Evolutionary conservation across 2,797 vertebrate genomes (phyloP).

Genomic region (Phoxinus dragarum): DNA sequence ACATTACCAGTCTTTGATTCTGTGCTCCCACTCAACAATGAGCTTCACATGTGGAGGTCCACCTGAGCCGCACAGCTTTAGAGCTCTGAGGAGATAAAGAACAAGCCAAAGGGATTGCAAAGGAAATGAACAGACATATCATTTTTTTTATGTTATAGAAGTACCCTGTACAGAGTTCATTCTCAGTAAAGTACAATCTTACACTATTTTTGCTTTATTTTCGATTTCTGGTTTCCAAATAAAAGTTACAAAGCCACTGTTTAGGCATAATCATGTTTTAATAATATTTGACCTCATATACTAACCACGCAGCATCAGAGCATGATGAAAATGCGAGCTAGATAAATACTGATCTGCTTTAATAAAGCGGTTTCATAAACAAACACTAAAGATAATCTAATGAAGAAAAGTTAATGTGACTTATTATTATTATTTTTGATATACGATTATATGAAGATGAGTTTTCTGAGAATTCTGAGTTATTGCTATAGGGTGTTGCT

Average conservation of each 20-base stretch:
- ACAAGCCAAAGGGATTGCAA: background rate
- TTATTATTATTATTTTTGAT: too few species aligned
- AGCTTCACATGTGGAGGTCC: conserved; percentile 91
- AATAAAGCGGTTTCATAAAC: background rate
- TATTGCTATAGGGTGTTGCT: too few species aligned
- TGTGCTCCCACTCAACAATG: conserved; percentile 89
- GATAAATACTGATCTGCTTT: background rate
- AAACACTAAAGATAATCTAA: background rate
- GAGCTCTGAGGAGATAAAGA: conserved; percentile 74
- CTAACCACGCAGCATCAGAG: background rate
- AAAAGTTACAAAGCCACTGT: background rate
- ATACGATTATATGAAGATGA: too few species aligned
- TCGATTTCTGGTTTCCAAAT: background rate
- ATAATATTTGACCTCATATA: background rate
- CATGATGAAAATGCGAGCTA: background rate
- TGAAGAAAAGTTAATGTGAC: background rate
- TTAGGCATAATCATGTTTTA: background rate
- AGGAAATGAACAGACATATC: background rate
- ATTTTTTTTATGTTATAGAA: too few species aligned
- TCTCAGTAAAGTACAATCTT: background rate
- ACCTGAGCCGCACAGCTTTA: conserved; percentile 84
- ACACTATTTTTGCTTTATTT: background rate
- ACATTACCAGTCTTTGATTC: conserved; percentile 89
- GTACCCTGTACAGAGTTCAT: background rate
- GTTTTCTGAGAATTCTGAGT: too few species aligned